Percentiles rank a stretch among this genome's conserved stretches.
phyloP scores from a whole-genome alignment of 92 coral and sea anemone species.

The Anthopleura xanthogrammica region DNA sequence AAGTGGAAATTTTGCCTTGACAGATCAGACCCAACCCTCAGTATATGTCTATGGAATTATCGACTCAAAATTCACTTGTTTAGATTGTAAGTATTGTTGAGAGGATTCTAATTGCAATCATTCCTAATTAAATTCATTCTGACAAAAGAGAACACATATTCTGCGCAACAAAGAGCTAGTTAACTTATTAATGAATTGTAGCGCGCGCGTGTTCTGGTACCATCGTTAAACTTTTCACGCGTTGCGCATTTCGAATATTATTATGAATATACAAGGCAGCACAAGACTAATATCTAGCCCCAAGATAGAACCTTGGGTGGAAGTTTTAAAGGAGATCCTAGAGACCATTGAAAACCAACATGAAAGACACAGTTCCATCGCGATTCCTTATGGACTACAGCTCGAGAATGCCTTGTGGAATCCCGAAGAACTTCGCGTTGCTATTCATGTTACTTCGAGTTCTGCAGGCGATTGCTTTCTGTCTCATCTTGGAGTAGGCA shows the following conservation, averaged over 20 bases:
- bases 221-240: not conserved
- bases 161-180: not conserved
- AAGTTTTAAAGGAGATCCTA: conserved; percentile 42
- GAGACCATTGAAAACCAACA: conserved; percentile 34
- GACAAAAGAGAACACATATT: not conserved
- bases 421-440: conserved; percentile 62
- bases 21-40: too few relatives aligned
- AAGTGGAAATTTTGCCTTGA: too few relatives aligned
- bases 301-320: conserved; percentile 72
- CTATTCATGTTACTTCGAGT: conserved; percentile 42
- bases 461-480: conserved; percentile 64
- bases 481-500: conserved; percentile 92
- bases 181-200: not conserved
- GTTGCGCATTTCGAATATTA: not conserved
- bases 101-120: not conserved
- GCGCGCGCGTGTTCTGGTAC: conserved; percentile 7
- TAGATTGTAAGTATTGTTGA: too few relatives aligned
- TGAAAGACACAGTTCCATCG: conserved; percentile 32
- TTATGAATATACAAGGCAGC: conserved; percentile 16
- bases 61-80: too few relatives aligned
- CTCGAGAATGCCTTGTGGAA: conserved; percentile 66
- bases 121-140: not conserved
- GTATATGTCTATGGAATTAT: too few relatives aligned
- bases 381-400: conserved; percentile 76
- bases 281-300: conserved; percentile 33